Percentiles rank a stretch among this genome's conserved stretches.
Conservation (phyloP, 1,140 invertebrate species). For the Bombus fervidus region DNA sequence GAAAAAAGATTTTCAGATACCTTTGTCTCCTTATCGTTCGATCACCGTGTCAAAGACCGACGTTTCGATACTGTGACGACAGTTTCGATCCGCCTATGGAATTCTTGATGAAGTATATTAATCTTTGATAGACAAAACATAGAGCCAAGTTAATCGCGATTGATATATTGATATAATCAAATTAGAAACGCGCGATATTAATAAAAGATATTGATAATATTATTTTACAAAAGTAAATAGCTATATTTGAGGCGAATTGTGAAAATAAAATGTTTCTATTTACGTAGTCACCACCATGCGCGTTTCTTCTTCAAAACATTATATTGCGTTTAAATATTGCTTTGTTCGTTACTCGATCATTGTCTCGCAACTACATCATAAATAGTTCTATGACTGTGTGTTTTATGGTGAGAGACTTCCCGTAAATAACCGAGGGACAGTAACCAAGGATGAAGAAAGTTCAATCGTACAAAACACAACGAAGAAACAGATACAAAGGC, state of each 20-base stretch:
- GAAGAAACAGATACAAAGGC: neutral
- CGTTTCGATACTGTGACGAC: neutral
- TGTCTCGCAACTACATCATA: neutral
- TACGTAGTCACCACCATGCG: no score
- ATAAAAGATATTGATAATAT: no score
- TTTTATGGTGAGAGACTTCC: no score
- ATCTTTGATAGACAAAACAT: no score
- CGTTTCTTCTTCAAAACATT: no score
- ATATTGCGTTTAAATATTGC: neutral
- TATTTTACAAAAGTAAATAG: no score
- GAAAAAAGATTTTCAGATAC: neutral
- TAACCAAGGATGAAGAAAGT: neutral
- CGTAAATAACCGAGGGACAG: neutral
- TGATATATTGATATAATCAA: no score
- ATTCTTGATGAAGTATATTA: rapidly evolving
- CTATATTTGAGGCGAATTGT: no score
- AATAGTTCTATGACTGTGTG: no score
- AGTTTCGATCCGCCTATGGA: neutral
- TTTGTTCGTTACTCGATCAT: neutral
- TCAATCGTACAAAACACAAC: neutral
- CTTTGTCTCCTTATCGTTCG: slow-evolving; percentile 8
- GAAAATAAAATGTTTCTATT: no score
- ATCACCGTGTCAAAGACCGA: neutral
- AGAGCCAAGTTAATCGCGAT: no score
- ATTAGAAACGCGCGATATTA: no score